Conservation (phyloP, 2,888 invertebrate species). For the Agrenia bidenticulata region DNA sequence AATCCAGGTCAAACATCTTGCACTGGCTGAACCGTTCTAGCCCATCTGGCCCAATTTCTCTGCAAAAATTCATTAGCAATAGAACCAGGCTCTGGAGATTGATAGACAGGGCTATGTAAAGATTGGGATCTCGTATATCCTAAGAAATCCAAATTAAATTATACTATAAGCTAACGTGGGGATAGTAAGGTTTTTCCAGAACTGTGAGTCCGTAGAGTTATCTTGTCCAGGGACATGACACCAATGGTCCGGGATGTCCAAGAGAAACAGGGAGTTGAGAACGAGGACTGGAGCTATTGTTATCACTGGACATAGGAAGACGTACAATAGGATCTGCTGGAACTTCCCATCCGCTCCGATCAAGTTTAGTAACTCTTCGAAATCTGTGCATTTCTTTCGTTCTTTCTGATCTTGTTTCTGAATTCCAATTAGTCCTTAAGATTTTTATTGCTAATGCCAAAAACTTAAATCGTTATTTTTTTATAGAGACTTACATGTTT, state of each 20-base stretch:
- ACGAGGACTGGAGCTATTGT: constrained; percentile 60
- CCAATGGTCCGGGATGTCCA: constrained; percentile 64
- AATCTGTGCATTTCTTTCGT: constrained; percentile 53
- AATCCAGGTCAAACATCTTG: constrained; percentile 33
- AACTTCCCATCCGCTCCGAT: constrained; percentile 62
- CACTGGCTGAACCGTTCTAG: constrained; percentile 33
- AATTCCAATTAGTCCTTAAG: too few species aligned
- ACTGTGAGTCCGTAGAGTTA: too few species aligned
- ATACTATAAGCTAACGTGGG: too few species aligned
- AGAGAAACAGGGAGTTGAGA: constrained; percentile 61
- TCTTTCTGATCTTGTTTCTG: too few species aligned
- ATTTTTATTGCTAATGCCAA: too few species aligned
- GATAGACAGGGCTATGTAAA: too few species aligned
- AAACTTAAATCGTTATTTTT: too few species aligned
- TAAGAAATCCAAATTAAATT: too few species aligned
- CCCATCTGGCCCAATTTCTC: constrained; percentile 41
- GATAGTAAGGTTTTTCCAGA: too few species aligned
- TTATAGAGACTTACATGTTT: too few species aligned
- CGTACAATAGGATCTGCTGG: constrained; percentile 61
- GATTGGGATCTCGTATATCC: too few species aligned
- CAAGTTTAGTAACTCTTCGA: constrained; percentile 60
- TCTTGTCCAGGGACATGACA: constrained; percentile 61
- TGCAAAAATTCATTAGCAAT: constrained; percentile 15
- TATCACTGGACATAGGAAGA: constrained; percentile 57
- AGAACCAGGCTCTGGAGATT: too few species aligned